phyloP scores from a whole-genome alignment of 2,888 invertebrate genomes.

The Drosophila anomelani region DNA sequence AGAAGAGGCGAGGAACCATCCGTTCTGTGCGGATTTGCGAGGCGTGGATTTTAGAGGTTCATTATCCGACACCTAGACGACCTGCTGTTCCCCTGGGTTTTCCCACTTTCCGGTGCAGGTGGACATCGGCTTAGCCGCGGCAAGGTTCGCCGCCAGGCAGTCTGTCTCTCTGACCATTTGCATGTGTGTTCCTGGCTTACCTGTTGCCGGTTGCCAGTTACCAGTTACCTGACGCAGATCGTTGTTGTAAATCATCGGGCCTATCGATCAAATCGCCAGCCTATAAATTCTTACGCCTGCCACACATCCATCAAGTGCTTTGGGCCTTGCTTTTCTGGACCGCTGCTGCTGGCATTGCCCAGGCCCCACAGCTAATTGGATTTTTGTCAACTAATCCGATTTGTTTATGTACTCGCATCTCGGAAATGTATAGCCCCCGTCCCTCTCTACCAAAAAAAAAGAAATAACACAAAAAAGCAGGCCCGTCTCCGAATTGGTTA shows the following conservation, averaged over 20 bases:
- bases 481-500: conserved; percentile 60
- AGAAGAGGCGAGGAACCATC: conserved; percentile 10
- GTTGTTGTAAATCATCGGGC: conserved; percentile 66
- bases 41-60: conserved; percentile 82
- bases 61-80: conserved; percentile 55
- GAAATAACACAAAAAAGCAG: conserved; percentile 4
- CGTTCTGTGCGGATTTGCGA: conserved; percentile 56
- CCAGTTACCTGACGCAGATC: conserved; percentile 8
- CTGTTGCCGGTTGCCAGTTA: conserved; percentile 9
- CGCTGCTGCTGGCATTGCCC: not conserved
- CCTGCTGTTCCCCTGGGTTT: conserved; percentile 50
- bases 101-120: conserved; percentile 60
- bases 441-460: not conserved
- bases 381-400: conserved; percentile 82
- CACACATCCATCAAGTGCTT: conserved; percentile 74
- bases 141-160: conserved; percentile 64
- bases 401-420: conserved; percentile 69
- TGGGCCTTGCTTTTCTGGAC: conserved; percentile 14
- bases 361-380: conserved; percentile 80
- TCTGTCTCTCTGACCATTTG: conserved; percentile 62
- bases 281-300: conserved; percentile 78
- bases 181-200: conserved; percentile 51
- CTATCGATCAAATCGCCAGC: conserved; percentile 69
- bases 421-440: conserved; percentile 24
- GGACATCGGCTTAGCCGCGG: conserved; percentile 50